Evolutionary conservation across 2,113 vertebrate species (phyloP).

Genomic region (Seriola dumerili): DNA sequence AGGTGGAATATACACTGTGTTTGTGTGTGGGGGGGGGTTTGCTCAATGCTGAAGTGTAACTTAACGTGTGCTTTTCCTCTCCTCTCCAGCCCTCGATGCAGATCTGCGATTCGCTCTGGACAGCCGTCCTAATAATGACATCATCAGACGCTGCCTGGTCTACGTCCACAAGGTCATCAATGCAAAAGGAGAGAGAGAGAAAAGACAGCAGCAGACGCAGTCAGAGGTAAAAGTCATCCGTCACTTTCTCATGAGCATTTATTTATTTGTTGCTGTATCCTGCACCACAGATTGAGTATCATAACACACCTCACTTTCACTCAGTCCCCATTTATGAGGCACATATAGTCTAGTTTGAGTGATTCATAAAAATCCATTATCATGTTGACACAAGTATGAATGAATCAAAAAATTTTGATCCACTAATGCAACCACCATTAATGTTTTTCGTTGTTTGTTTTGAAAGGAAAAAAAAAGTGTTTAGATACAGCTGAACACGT

Average conservation of each 20-base stretch:
- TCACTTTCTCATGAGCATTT: neutral
- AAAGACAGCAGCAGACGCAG: slow-evolving; percentile 7
- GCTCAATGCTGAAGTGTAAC: neutral
- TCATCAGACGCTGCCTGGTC: slow-evolving; percentile 78
- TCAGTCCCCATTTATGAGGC: neutral
- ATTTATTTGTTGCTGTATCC: neutral
- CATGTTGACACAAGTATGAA: too few relatives aligned
- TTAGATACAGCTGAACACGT: neutral
- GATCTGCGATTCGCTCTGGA: slow-evolving; percentile 83
- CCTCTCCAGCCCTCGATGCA: slow-evolving; percentile 78
- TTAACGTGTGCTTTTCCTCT: neutral
- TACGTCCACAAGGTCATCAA: slow-evolving; percentile 83
- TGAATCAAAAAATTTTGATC: neutral
- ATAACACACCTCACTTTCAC: neutral
- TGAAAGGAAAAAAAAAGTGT: neutral
- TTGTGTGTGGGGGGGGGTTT: neutral
- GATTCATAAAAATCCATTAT: neutral
- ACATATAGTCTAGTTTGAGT: neutral
- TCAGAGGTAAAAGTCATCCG: slow-evolving; percentile 9
- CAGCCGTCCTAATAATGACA: slow-evolving; percentile 42
- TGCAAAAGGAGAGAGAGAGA: slow-evolving; percentile 35
- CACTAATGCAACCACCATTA: neutral
- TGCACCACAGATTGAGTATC: neutral
- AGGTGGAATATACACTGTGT: slow-evolving; percentile 63
- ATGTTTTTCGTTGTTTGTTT: neutral